Evolutionary conservation across 1,140 invertebrate species (phyloP).

Genomic region (Drosophila ogumai): DNA sequence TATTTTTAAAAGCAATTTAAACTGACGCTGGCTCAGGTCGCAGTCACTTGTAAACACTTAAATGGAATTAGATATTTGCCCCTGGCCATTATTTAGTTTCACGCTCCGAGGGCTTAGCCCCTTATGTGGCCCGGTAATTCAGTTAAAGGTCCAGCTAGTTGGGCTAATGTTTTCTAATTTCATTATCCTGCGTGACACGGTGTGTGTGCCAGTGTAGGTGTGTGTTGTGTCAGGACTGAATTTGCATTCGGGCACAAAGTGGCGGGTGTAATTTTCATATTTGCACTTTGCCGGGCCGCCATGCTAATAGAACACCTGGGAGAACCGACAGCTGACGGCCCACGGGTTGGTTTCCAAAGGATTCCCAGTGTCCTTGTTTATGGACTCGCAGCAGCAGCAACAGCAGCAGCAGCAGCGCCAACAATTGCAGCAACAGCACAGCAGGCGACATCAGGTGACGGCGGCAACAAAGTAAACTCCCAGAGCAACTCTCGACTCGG

Average conservation of each 20-base stretch:
- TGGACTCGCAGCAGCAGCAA: slow-evolving; percentile 11
- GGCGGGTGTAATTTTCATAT: slow-evolving; percentile 60
- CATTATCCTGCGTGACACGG: slow-evolving; percentile 36
- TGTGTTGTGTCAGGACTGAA: slow-evolving; percentile 24
- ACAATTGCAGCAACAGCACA: not conserved
- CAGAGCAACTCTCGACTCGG: not conserved
- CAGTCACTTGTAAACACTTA: slow-evolving; percentile 14
- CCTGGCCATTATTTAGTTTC: slow-evolving; percentile 57
- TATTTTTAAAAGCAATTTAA: not conserved
- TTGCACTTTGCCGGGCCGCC: slow-evolving; percentile 14
- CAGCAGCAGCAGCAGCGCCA: not conserved
- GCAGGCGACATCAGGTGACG: slow-evolving; percentile 17
- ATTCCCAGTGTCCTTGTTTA: slow-evolving; percentile 14
- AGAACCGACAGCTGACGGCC: slow-evolving; percentile 43
- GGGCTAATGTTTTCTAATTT: slow-evolving; percentile 67
- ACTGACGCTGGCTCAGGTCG: not conserved
- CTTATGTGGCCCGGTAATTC: slow-evolving; percentile 25
- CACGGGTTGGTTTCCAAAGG: slow-evolving; percentile 1
- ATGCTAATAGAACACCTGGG: slow-evolving; percentile 46
- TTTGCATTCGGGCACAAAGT: slow-evolving; percentile 68
- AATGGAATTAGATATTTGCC: slow-evolving; percentile 5
- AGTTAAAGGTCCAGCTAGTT: slow-evolving; percentile 61
- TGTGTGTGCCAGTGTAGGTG: not conserved
- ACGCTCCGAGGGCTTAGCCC: slow-evolving; percentile 15
- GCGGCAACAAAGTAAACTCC: slow-evolving; percentile 7